Evolutionary conservation across 2,797 vertebrate genomes (phyloP).

Genomic region (Kryptopterus vitreolus): DNA sequence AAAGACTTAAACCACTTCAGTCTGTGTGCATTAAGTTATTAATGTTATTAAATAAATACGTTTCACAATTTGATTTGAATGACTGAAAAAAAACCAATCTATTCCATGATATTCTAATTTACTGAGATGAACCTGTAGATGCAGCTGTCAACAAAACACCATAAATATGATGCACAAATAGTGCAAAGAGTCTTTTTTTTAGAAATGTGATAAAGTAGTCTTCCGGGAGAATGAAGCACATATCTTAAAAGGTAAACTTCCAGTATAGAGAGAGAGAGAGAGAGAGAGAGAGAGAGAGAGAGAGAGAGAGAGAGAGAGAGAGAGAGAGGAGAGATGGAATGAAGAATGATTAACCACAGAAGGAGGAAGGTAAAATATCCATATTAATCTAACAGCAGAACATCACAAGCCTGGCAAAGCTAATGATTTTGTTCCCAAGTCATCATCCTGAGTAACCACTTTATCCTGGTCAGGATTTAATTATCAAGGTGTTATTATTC

Average conservation of each 20-base stretch:
- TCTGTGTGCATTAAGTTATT: too few relatives aligned
- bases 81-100: too few relatives aligned
- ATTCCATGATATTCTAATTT: too few relatives aligned
- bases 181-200: neutral
- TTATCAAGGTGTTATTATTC: neutral
- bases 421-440: neutral
- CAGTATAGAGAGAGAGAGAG: neutral
- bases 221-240: neutral
- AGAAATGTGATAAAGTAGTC: neutral
- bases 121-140: too few relatives aligned
- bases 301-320: neutral
- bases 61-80: too few relatives aligned
- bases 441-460: neutral
- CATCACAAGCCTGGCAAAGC: neutral
- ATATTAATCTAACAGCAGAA: neutral
- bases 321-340: neutral
- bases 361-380: neutral
- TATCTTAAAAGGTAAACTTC: neutral
- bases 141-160: too few relatives aligned
- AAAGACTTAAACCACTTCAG: too few relatives aligned
- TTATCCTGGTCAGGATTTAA: neutral
- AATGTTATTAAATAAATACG: too few relatives aligned
- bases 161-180: constrained; percentile 10
- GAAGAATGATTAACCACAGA: neutral
- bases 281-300: neutral